Conservation (phyloP, 2,797 vertebrate species). For the Pangasius mekongensis region DNA sequence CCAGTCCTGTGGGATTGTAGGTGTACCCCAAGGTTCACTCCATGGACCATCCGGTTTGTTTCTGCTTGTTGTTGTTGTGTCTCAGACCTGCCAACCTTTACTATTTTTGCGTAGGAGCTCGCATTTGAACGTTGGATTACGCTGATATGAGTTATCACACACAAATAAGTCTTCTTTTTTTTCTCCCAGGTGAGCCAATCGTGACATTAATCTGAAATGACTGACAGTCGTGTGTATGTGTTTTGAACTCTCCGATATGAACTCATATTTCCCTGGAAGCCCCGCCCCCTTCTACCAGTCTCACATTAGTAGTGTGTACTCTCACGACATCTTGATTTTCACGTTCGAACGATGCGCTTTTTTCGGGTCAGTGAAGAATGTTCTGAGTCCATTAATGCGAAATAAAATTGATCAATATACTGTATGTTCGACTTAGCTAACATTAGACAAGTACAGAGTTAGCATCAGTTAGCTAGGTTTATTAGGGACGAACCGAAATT, state of each 20-base stretch:
- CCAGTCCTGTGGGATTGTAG: constrained; percentile 68
- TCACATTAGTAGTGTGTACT: neutral
- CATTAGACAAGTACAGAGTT: neutral
- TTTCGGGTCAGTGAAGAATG: neutral
- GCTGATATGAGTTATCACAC: neutral
- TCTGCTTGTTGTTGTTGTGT: constrained; percentile 66
- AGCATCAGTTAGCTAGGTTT: neutral
- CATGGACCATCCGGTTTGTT: constrained; percentile 56
- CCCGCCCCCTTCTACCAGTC: neutral
- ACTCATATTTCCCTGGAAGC: neutral
- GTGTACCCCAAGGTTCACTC: constrained; percentile 62
- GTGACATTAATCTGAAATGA: neutral
- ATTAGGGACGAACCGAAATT: neutral
- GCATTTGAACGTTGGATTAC: neutral
- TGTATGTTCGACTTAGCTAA: neutral
- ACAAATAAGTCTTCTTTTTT: neutral
- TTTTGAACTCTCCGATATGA: neutral
- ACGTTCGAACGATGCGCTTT: neutral
- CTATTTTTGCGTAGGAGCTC: neutral
- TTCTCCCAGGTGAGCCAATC: too few relatives aligned
- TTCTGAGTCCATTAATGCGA: neutral
- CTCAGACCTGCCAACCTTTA: constrained; percentile 26
- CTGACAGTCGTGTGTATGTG: neutral
- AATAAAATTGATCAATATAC: neutral
- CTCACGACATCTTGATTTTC: neutral